Conservation (phyloP, 2,113 vertebrate species). For the Gallinago jamesoni region DNA sequence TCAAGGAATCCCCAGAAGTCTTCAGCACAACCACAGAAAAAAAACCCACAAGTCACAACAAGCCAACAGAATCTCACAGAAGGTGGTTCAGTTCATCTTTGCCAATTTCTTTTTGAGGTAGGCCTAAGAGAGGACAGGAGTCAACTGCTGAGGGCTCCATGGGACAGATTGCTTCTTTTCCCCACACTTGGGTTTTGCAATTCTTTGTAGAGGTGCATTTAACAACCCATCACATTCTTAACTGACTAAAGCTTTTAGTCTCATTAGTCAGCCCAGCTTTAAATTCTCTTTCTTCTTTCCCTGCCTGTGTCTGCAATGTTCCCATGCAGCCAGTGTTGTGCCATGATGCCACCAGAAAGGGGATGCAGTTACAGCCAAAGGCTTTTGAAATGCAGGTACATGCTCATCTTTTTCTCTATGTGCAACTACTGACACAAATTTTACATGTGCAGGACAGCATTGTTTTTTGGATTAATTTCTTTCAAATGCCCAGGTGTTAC, state of each 20-base stretch:
- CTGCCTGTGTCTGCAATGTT: background rate
- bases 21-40: background rate
- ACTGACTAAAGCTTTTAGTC: background rate
- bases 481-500: background rate
- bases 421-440: background rate
- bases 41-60: background rate
- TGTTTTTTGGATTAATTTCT: background rate
- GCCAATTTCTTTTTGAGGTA: background rate
- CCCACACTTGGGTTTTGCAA: background rate
- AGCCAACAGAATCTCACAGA: background rate
- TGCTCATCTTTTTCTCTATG: background rate
- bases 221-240: background rate
- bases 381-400: background rate
- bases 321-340: background rate
- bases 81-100: background rate
- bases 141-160: background rate
- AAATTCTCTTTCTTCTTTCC: background rate
- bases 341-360: background rate
- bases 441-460: background rate
- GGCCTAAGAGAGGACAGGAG: background rate
- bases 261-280: background rate
- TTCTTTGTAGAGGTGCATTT: background rate
- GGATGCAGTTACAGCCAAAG: background rate
- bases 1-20: conserved; percentile 6
- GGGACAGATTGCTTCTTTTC: background rate